Evolutionary conservation across 1,140 invertebrate genomes (phyloP), one percentile per base, ranked within the genome.

Genomic region (Fopius arisanus): DNA sequence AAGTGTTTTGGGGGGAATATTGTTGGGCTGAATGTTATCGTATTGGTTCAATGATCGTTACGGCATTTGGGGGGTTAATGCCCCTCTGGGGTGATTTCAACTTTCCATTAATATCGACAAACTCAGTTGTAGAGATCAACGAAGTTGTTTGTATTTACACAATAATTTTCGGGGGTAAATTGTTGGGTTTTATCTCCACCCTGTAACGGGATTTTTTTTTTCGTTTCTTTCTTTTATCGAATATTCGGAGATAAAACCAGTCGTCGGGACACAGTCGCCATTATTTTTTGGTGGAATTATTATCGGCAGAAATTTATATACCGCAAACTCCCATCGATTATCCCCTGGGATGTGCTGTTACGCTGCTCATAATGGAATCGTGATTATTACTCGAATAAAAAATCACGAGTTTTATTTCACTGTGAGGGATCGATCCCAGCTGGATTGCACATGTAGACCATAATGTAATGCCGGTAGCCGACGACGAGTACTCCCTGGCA

Each of bases 61-160:
- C 66, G 51, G 67, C 54, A 67, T 73, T 67, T 28, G 23, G 21
- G 3, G 21, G 26, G 16, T 54, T 67, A 73, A 73, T 54, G 14
- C 12, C 43, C 71, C 71, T 59, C 71, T 2, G 19, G 63, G 65
- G 71, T 51, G 12, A 51, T 67, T 73, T 54, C 40, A 67, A 33
- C 65, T 59, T 59, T 67, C 29, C 31, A 71, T 71, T 54, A 67
- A 29, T 54, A 51, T 37, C 41, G 19, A 19, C 7, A 28, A 26
- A 72, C 14, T 9, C 54, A 10, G 12, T 65, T 66, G 19, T 23
- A 16, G 54, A 33, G 51, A 72, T 51, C 67, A 66, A 33, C 33
- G 23, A 16, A 71, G 31, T 41, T 66, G 23, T 29, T 14, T 4
- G 19, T 10, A 21, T 59, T 23, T 6, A 26, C 54, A 62, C 40